Percentiles rank a stretch among this genome's conserved stretches.
These are phyloP conservation scores for Tyto alba DNA, from an alignment of 2,113 vertebrate species.

Conservation along the genomic window DNA sequence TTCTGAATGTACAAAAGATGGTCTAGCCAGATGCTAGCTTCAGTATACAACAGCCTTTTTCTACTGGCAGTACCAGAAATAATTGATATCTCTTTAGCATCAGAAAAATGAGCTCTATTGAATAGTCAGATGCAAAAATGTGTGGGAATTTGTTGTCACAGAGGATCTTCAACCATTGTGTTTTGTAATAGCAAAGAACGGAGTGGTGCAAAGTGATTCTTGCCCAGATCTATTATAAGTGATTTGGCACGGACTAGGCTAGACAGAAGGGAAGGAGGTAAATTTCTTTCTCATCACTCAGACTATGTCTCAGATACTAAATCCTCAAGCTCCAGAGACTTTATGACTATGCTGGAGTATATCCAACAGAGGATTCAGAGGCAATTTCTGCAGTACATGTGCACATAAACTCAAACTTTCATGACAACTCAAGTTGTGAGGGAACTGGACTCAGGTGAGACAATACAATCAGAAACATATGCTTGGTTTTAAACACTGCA, in stretches of 20 bases:
- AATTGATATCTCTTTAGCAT: not conserved
- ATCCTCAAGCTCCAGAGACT: not conserved
- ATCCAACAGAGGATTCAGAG: not conserved
- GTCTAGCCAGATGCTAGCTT: not conserved
- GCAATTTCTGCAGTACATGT: not conserved
- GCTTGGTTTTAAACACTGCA: slow-evolving; percentile 12
- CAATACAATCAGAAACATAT: not conserved
- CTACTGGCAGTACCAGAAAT: not conserved
- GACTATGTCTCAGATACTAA: not conserved
- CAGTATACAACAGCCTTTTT: not conserved
- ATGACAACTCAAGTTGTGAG: not conserved
- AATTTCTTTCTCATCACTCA: not conserved
- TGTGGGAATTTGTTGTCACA: not conserved
- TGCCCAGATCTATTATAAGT: not conserved
- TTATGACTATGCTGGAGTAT: not conserved
- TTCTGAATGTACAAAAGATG: not conserved
- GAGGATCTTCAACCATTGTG: not conserved
- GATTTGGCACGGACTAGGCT: not conserved
- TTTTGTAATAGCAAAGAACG: not conserved
- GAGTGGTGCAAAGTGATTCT: not conserved
- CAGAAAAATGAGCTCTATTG: not conserved
- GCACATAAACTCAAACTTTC: not conserved
- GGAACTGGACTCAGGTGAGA: slow-evolving; percentile 15
- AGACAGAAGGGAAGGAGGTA: not conserved
- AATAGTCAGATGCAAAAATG: not conserved